Base-by-base conservation (phyloP, 2,888 invertebrate genomes). In the Monopis laevigella region DNA sequence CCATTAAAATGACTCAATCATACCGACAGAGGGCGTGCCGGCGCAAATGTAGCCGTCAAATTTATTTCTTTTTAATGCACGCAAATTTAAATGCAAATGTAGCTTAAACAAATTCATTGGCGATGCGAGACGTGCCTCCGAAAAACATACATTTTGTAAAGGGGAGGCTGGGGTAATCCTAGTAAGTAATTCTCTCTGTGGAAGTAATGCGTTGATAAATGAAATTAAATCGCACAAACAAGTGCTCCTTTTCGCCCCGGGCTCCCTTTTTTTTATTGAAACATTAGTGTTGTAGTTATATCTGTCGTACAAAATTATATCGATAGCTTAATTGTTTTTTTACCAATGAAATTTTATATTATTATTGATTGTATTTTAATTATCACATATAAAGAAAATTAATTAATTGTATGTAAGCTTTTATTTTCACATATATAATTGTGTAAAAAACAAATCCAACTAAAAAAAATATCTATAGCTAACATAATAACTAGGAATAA, bases 161-260 rank as follows among this genome's bases (percentile, higher is more conserved):
- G 57, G 59, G 64, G 56, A 55, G 62, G 58, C 59, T 54, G 53
- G 60, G 56, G 71, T 80, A 77, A 80, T 78, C 78, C 74, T 56
- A 63, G 58, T 77, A 78, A 78, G 78, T 77, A 75, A 75, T 77
- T 73, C 78, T 64, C 65, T 68, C 69, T 64, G 65, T 66, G 78
- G 73, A 75, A 77, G 77, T 78, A 80, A 80, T 80, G 77, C 78
- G 77, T 60, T 80, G 78, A 80, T 80, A 78, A 80, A 80, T 80
- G 78, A 75, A 80, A 80, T 80, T 80, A 80, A 80, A 80, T 80
- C 77, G 77, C 75, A 77, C 77, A 80, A 80, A 80, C 78, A 78
- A 78, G 73, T 72, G 75, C 67, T 59, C 62, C 65, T 61, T 56
- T 60, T 59, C 56, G 62, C 65, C 68, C 65, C 57, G 46, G 65